A percentile compares a stretch with the other conserved stretches of the same genome.
These are phyloP conservation scores for Sciurus vulgaris DNA, from an alignment of 2,797 vertebrate species.

Conservation along the genomic window DNA sequence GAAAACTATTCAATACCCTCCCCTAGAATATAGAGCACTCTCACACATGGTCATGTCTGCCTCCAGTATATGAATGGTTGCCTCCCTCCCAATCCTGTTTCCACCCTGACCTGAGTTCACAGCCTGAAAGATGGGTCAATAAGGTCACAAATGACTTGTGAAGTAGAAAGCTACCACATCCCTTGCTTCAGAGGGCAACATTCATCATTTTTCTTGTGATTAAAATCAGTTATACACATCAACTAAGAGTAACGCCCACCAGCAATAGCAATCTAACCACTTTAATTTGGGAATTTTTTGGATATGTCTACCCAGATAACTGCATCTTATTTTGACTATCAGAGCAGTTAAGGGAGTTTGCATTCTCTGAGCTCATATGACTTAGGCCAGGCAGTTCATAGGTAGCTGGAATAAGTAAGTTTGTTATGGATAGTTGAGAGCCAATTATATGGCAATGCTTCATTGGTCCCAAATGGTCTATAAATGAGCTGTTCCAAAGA, in stretches of 20 bases:
- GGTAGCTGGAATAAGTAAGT: slow-evolving; percentile 27
- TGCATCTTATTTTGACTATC: slow-evolving; percentile 36
- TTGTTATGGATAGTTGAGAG: slow-evolving; percentile 58
- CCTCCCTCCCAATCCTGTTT: background rate
- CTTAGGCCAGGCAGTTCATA: slow-evolving; percentile 49
- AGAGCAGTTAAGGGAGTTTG: slow-evolving; percentile 57
- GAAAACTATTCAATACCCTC: background rate
- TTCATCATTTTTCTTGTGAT: slow-evolving; percentile 38
- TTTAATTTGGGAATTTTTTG: background rate
- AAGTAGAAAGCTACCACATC: background rate
- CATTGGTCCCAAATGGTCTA: slow-evolving; percentile 62
- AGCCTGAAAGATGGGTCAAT: background rate
- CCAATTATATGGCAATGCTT: slow-evolving; percentile 61
- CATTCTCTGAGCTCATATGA: slow-evolving; percentile 32
- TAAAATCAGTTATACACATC: slow-evolving; percentile 25
- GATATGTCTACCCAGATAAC: slow-evolving; percentile 24
- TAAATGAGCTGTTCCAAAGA: slow-evolving; percentile 51
- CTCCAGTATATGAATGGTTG: background rate
- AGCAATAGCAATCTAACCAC: slow-evolving; percentile 47
- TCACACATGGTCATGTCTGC: slow-evolving; percentile 17
- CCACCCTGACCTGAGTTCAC: slow-evolving; percentile 18
- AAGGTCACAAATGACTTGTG: background rate
- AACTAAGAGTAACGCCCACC: background rate
- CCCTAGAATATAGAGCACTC: background rate
- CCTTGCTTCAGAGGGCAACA: slow-evolving; percentile 16